phyloP scores from a whole-genome alignment of 92 coral and sea anemone genomes.

The Meandrina meandrites region DNA sequence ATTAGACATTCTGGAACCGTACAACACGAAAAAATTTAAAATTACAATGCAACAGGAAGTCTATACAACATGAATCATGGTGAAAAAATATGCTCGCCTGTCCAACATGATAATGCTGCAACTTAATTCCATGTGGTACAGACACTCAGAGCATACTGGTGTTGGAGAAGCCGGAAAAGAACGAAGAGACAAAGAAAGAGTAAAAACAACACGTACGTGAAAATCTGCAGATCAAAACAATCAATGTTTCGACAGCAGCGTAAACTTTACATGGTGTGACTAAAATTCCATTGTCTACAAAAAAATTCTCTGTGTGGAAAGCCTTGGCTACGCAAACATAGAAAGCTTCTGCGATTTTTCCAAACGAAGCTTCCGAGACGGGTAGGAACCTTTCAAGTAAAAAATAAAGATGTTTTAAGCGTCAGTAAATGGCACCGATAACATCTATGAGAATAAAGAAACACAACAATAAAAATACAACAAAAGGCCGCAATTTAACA shows the following conservation, averaged over 20 bases:
- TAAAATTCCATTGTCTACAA: background rate
- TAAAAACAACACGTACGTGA: background rate
- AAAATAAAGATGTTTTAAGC: no score
- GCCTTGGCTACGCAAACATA: background rate
- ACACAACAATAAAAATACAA: background rate
- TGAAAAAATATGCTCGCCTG: constrained; percentile 1
- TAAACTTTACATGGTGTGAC: background rate
- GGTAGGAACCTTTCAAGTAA: no score
- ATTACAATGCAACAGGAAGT: background rate
- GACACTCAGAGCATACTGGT: background rate
- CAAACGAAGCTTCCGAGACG: no score
- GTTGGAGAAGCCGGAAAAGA: background rate
- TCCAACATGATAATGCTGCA: background rate
- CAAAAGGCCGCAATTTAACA: background rate
- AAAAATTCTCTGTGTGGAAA: background rate
- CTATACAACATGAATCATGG: background rate
- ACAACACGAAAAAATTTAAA: background rate
- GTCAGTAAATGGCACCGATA: background rate
- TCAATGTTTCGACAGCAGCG: background rate
- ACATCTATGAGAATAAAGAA: background rate
- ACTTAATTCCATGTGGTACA: background rate
- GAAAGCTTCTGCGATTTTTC: background rate
- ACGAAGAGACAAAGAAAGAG: background rate
- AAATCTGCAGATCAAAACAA: background rate
- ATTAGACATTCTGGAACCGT: background rate